A percentile compares a stretch with the other conserved stretches of the same genome.
Conservation (phyloP, 2,113 vertebrate species). For the Prochilodus magdalenae region DNA sequence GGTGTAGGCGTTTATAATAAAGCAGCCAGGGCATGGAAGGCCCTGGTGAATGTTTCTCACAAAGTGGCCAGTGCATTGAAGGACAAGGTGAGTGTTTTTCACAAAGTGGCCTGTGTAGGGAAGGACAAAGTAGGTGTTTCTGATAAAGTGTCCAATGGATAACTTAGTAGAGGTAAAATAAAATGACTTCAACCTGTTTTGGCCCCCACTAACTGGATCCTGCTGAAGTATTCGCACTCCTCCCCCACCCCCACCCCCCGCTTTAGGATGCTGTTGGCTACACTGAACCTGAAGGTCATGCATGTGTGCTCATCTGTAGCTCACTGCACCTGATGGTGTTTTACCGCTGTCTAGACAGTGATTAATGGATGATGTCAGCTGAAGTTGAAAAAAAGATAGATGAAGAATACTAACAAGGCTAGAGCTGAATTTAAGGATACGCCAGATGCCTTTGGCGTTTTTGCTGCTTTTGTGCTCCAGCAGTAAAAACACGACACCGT, state of each 20-base stretch:
- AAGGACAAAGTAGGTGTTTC: too few relatives aligned
- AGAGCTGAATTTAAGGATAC: background rate
- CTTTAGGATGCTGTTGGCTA: constrained; percentile 37
- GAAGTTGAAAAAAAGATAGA: constrained; percentile 26
- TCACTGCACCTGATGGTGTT: constrained; percentile 41
- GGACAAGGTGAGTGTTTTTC: too few relatives aligned
- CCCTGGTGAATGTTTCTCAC: background rate
- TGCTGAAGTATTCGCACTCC: constrained; percentile 34
- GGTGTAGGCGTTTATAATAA: too few relatives aligned
- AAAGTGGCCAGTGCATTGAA: background rate
- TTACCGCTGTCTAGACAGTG: constrained; percentile 40
- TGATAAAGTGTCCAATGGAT: too few relatives aligned
- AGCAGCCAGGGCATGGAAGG: background rate
- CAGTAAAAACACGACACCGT: background rate
- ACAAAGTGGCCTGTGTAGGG: too few relatives aligned
- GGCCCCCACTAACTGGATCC: constrained; percentile 37
- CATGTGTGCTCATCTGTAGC: constrained; percentile 42
- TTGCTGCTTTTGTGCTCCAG: background rate
- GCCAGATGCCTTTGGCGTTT: background rate
- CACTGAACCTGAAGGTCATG: constrained; percentile 45
- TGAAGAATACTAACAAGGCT: constrained; percentile 22
- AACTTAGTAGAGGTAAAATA: too few relatives aligned
- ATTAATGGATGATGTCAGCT: constrained; percentile 43
- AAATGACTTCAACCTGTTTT: too few relatives aligned
- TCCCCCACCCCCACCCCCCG: background rate